Evolutionary conservation across 2,888 invertebrate species (phyloP).

Genomic region (Stenichneumon culpator): DNA sequence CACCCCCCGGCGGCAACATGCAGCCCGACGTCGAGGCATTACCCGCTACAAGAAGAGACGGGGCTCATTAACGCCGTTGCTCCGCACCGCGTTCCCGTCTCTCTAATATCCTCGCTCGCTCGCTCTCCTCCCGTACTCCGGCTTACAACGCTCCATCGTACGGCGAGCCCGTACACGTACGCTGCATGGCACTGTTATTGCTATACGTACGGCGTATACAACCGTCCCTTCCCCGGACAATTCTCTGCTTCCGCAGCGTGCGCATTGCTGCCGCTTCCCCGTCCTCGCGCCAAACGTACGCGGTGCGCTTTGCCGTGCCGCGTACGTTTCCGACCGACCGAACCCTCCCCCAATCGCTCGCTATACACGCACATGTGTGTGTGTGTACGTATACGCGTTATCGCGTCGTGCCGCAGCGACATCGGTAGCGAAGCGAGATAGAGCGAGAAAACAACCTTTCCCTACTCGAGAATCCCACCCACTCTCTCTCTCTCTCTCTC

Average conservation of each 20-base stretch:
- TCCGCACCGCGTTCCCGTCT: conserved; percentile 42
- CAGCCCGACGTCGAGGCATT: conserved; percentile 45
- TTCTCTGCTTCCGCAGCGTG: conserved; percentile 47
- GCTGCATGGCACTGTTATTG: not conserved
- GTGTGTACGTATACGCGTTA: not conserved
- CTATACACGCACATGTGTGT: not conserved
- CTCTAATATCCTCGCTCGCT: conserved; percentile 28
- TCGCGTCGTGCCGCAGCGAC: conserved; percentile 27
- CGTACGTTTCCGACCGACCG: not conserved
- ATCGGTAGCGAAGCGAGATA: conserved; percentile 29
- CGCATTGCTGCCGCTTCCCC: conserved; percentile 25
- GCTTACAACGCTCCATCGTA: conserved; percentile 23
- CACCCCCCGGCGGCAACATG: not conserved
- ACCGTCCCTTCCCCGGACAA: conserved; percentile 38
- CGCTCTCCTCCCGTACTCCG: not conserved
- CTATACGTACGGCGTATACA: not conserved
- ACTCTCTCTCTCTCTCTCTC: conserved; percentile 17
- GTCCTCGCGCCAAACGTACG: conserved; percentile 27
- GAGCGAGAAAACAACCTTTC: conserved; percentile 43
- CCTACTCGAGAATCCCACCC: conserved; percentile 41
- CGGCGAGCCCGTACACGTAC: not conserved
- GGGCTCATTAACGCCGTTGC: conserved; percentile 57
- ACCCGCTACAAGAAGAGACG: conserved; percentile 41
- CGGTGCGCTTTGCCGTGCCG: conserved; percentile 40
- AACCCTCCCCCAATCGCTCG: not conserved